Evolutionary conservation across 2,797 vertebrate species (phyloP).

Genomic region (Galago senegalensis): DNA sequence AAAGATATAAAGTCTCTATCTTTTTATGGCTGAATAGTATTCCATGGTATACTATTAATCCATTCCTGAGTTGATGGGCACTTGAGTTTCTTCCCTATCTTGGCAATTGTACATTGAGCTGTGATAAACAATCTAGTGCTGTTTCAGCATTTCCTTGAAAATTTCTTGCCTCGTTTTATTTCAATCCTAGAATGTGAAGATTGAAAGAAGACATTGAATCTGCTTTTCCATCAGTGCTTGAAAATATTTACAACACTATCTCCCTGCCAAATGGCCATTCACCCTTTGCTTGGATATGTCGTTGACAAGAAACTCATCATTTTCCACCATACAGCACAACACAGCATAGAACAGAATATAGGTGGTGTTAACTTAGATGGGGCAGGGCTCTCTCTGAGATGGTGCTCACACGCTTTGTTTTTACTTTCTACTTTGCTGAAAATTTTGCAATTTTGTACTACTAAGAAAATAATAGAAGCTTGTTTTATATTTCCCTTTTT

Average conservation of each 20-base stretch:
- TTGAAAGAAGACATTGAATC: not conserved
- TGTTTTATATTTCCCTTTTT: not conserved
- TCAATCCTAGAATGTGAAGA: not conserved
- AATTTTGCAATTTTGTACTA: not conserved
- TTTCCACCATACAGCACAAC: not conserved
- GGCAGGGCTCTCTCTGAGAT: not conserved
- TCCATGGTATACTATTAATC: too few relatives aligned
- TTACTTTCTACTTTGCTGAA: slow-evolving; percentile 43
- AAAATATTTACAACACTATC: not conserved
- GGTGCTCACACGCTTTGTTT: not conserved
- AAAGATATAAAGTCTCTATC: too few relatives aligned
- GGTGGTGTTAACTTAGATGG: accelerated
- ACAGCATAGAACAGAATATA: not conserved
- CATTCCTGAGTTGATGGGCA: too few relatives aligned
- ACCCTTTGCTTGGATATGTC: not conserved
- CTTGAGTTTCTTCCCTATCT: too few relatives aligned
- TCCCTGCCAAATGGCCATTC: not conserved
- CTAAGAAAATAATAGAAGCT: not conserved
- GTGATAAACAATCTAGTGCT: too few relatives aligned
- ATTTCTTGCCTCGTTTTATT: not conserved
- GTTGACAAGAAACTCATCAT: not conserved
- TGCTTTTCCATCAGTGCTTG: not conserved
- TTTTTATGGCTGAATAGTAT: too few relatives aligned
- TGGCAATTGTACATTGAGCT: too few relatives aligned
- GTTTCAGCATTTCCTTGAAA: not conserved